Base-by-base conservation (phyloP, 2,888 invertebrate genomes). In the Ichneumoninae sp. region DNA sequence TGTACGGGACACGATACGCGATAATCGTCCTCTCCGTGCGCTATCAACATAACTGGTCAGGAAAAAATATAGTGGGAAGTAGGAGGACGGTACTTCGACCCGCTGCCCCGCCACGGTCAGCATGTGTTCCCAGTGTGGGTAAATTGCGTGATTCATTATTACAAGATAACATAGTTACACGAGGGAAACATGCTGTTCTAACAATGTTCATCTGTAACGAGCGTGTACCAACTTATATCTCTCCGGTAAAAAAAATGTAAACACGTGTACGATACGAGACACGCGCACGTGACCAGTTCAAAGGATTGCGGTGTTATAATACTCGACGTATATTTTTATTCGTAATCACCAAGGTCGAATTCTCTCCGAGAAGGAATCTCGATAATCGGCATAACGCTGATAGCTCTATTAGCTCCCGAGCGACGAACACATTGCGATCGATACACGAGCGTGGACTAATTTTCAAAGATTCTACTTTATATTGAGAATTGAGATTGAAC, bases 31-130 rank as follows among this genome's bases (percentile, higher is more conserved):
- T 47, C 54, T 54, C 22, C 6, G 26, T 33, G 65, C 30, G 54
- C 30, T 66, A 40, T 77, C 66, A 26, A 70, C 30, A 30, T 5
- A 19, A 50, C 68, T 47, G 50, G 19, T 44, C 60, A 33, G 7
- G 26, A 80, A 13, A 33, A 57, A 54, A 40, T 66, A 72, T n/a
- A 72, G 44, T 54, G 13, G 44, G 7, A 68, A 33, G 44, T 52
- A 19, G 10, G n/a, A 71, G 70, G 44, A 44, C 66, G n/a, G 19
- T 8, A 22, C 54, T 54, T 54, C 19, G 54, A 22, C 22, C 3
- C 10, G 5, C 54, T 22, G 22, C 19, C 22, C 22, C 54, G 33
- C 33, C 44, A 30, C 33, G 7, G 19, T 44, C 30, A 74, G 40
- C 80, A 36, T 69, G 69, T 47, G 69, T 13, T 47, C 22, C 52